Percentiles rank a stretch among this genome's conserved stretches.
These are phyloP conservation scores for Cyprinella venusta DNA, from an alignment of 2,797 vertebrate species.

Conservation along the genomic window DNA sequence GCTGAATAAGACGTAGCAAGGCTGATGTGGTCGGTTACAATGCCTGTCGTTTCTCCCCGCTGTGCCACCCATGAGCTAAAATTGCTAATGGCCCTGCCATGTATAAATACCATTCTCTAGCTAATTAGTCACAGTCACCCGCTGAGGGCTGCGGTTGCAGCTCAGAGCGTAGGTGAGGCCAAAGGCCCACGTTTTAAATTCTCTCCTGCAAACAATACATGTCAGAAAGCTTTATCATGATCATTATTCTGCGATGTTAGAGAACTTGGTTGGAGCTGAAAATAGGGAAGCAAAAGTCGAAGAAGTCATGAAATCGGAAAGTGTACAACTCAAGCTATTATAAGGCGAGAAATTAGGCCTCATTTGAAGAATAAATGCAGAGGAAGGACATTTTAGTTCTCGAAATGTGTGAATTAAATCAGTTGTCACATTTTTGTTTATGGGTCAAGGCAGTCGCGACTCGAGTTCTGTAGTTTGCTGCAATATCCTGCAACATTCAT, in stretches of 20 bases:
- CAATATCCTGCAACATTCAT: not conserved
- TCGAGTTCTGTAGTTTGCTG: not conserved
- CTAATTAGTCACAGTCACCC: slow-evolving; percentile 79
- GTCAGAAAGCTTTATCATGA: slow-evolving; percentile 74
- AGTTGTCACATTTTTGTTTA: slow-evolving; percentile 1
- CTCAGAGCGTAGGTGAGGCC: slow-evolving; percentile 53
- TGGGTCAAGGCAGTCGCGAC: not conserved
- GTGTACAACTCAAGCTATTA: slow-evolving; percentile 50
- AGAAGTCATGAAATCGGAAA: slow-evolving; percentile 66
- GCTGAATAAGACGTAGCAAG: slow-evolving; percentile 54
- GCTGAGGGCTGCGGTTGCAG: slow-evolving; percentile 44
- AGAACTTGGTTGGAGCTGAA: slow-evolving; percentile 51
- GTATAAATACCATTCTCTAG: slow-evolving; percentile 80
- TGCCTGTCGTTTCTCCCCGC: slow-evolving; percentile 76
- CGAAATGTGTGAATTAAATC: slow-evolving; percentile 4
- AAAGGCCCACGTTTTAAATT: slow-evolving; percentile 73
- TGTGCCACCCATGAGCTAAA: slow-evolving; percentile 77
- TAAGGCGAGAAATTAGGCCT: not conserved
- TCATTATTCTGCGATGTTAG: slow-evolving; percentile 23
- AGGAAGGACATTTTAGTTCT: not conserved
- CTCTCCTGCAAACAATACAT: slow-evolving; percentile 75
- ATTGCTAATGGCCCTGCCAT: slow-evolving; percentile 80
- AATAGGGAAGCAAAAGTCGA: slow-evolving; percentile 62
- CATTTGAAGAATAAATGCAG: not conserved
- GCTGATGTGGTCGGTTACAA: slow-evolving; percentile 69